Evolutionary conservation across 2,888 invertebrate genomes (phyloP).

Genomic region (Isoperla grammatica): DNA sequence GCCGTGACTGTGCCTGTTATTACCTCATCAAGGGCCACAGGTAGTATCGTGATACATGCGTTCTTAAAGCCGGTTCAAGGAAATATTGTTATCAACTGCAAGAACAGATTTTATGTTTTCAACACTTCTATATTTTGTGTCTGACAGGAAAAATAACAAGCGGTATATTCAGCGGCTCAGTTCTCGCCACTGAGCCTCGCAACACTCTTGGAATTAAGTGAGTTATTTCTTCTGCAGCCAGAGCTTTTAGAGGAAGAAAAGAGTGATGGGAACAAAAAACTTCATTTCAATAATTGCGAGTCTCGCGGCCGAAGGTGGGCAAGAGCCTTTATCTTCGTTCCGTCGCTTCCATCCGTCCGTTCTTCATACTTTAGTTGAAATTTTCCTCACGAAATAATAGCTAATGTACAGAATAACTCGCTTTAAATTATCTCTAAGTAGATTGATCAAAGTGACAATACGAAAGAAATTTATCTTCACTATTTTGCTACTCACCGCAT

Average conservation of each 20-base stretch:
- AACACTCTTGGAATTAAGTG: background rate
- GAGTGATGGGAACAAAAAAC: constrained; percentile 12
- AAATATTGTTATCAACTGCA: constrained; percentile 7
- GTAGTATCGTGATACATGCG: too few species aligned
- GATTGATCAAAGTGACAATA: too few species aligned
- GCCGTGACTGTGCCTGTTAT: too few species aligned
- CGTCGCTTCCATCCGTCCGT: background rate
- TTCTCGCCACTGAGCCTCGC: background rate
- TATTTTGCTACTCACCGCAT: too few species aligned
- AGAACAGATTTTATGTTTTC: constrained; percentile 10
- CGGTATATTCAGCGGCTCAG: background rate
- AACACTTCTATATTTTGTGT: background rate
- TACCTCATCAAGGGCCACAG: too few species aligned
- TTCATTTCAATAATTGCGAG: constrained; percentile 14
- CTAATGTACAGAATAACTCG: background rate
- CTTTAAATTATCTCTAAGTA: too few species aligned
- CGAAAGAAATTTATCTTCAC: too few species aligned
- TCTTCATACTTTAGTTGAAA: background rate
- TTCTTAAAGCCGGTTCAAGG: too few species aligned
- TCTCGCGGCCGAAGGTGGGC: constrained; percentile 2
- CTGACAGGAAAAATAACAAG: constrained; percentile 9
- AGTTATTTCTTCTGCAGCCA: background rate
- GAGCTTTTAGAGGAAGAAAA: background rate
- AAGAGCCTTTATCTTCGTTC: background rate
- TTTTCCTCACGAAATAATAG: constrained; percentile 1